Evolutionary conservation across 2,888 invertebrate genomes (phyloP).

Genomic region (Drosophila paramelanica): DNA sequence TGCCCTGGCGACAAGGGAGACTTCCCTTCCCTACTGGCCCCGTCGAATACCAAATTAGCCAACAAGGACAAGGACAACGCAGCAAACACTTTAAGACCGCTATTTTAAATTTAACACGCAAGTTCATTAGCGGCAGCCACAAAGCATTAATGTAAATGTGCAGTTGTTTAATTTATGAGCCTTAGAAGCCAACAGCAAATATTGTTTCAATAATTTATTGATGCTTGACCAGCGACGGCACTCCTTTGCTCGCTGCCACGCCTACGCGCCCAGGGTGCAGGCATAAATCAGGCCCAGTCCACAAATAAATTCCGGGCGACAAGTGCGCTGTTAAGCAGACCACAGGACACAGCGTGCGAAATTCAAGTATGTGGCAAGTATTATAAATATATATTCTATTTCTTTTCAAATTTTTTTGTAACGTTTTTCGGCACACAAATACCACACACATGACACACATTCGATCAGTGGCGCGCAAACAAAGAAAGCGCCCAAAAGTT

Average conservation of each 20-base stretch:
- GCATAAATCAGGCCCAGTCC: conserved; percentile 62
- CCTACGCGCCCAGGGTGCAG: conserved; percentile 30
- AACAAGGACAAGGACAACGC: conserved; percentile 48
- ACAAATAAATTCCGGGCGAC: conserved; percentile 64
- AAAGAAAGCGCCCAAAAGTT: conserved; percentile 50
- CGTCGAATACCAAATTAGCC: conserved; percentile 30
- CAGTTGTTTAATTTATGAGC: conserved; percentile 34
- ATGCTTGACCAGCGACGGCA: conserved; percentile 25
- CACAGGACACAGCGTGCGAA: conserved; percentile 24
- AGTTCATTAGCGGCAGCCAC: conserved; percentile 41
- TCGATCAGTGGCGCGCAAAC: conserved; percentile 28
- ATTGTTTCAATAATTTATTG: conserved; percentile 73
- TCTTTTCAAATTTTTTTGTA: conserved; percentile 4
- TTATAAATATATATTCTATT: conserved; percentile 17
- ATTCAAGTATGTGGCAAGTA: conserved; percentile 32
- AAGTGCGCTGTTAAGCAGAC: conserved; percentile 59
- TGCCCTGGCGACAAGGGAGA: conserved; percentile 10
- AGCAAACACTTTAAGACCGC: conserved; percentile 9
- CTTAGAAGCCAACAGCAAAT: conserved; percentile 25
- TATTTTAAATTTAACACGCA: conserved; percentile 13
- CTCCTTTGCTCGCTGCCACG: conserved; percentile 41
- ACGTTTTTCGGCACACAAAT: conserved; percentile 8
- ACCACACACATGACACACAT: conserved; percentile 22
- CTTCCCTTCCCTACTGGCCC: neutral
- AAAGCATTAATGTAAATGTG: conserved; percentile 44